A percentile compares a stretch with the other conserved stretches of the same genome.
These are phyloP conservation scores for Tineola bisselliella DNA, from an alignment of 2,888 invertebrate genomes.

Conservation along the genomic window DNA sequence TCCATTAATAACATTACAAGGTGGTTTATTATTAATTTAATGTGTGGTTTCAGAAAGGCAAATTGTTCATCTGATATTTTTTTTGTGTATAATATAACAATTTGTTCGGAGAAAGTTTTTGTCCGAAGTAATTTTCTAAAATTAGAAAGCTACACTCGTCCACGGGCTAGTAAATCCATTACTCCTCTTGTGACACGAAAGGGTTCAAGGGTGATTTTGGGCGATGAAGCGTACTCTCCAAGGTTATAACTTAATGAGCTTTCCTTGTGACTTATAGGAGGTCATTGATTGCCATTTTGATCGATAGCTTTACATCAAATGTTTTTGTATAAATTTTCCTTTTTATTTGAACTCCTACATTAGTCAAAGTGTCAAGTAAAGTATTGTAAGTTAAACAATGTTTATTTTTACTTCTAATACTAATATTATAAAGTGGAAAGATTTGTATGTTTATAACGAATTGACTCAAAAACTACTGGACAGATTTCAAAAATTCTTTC, in stretches of 20 bases:
- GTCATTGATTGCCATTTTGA: not conserved
- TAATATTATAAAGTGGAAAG: no score
- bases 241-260: conserved; percentile 5
- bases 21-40: no score
- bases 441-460: no score
- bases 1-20: no score
- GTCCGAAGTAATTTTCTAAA: not conserved
- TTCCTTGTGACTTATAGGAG: not conserved
- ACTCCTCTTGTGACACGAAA: conserved; percentile 1
- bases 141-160: not conserved
- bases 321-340: not conserved
- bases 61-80: not conserved
- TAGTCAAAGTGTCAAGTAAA: no score
- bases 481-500: no score
- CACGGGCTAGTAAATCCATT: not conserved
- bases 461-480: no score
- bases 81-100: not conserved
- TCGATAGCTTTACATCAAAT: not conserved
- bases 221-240: not conserved
- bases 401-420: no score
- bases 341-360: no score
- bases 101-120: not conserved
- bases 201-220: conserved; percentile 2
- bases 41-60: not conserved
- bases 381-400: no score